These are phyloP conservation scores for Anabas testudineus DNA, from an alignment of 2,797 vertebrate genomes.

Conservation along the genomic window DNA sequence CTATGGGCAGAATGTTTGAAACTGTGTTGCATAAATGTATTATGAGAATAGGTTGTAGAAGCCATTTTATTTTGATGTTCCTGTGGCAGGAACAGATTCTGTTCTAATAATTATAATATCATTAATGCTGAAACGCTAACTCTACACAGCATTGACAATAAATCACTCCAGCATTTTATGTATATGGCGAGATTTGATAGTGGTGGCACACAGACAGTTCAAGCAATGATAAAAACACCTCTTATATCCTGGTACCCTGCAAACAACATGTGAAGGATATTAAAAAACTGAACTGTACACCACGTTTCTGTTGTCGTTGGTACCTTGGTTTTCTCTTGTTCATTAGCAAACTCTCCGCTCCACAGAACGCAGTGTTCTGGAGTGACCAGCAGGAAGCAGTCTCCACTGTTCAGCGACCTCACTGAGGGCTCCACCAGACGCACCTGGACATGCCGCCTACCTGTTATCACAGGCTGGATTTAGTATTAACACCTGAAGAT, in stretches of 20 bases:
- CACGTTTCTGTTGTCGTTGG: neutral
- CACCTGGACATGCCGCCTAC: slow-evolving; percentile 83
- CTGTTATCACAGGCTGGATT: slow-evolving; percentile 65
- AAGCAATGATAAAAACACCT: no score
- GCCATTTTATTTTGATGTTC: no score
- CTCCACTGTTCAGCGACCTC: slow-evolving; percentile 84
- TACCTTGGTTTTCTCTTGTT: slow-evolving; percentile 85
- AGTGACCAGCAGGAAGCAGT: slow-evolving; percentile 86
- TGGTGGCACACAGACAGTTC: no score
- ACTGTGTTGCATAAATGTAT: neutral
- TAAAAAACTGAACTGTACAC: no score
- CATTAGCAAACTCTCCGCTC: slow-evolving; percentile 84
- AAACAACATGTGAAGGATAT: no score
- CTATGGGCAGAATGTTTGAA: neutral
- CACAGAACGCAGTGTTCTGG: slow-evolving; percentile 82
- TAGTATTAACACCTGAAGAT: slow-evolving; percentile 9
- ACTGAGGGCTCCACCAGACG: slow-evolving; percentile 82
- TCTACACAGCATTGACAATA: no score
- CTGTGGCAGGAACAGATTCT: neutral
- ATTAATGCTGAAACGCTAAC: no score
- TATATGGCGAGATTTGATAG: no score
- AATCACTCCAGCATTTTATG: no score
- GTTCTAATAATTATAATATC: no score
- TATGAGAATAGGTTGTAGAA: neutral
- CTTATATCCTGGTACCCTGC: neutral